Evolutionary conservation across 2,797 vertebrate species (phyloP).

Genomic region (Gorsachius magnificus): DNA sequence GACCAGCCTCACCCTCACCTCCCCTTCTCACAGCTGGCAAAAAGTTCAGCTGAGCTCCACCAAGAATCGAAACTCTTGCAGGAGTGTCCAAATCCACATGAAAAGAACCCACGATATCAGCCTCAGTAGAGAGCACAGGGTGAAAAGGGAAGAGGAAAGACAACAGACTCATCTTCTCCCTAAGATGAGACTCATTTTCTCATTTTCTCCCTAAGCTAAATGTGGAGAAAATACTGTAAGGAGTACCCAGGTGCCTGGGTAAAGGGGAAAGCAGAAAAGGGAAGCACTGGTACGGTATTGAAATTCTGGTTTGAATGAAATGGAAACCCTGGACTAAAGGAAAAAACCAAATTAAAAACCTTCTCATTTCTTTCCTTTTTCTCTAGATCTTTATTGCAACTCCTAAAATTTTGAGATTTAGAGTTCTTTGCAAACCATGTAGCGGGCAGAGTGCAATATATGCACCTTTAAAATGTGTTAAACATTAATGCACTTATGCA

Average conservation of each 20-base stretch:
- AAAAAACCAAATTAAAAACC: background rate
- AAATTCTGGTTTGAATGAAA: background rate
- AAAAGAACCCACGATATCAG: background rate
- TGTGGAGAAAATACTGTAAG: background rate
- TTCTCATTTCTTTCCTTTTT: background rate
- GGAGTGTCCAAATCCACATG: background rate
- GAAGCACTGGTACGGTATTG: background rate
- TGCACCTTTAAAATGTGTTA: background rate
- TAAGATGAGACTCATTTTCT: background rate
- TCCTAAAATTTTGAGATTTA: background rate
- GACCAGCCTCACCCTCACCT: background rate
- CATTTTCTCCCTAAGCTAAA: background rate
- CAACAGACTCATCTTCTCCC: background rate
- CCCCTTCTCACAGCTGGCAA: background rate
- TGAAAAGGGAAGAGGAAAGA: background rate
- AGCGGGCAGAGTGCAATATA: background rate
- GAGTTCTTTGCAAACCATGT: background rate
- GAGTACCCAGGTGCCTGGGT: background rate
- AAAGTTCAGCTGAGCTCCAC: background rate
- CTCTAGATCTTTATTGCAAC: background rate
- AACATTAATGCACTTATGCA: conserved; percentile 4
- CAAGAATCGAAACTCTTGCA: rapidly evolving
- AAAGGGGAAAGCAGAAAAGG: background rate
- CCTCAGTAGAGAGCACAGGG: background rate
- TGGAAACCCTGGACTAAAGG: background rate